Evolutionary conservation across 2,113 vertebrate genomes (phyloP), one percentile per base, ranked within the genome.

Genomic region (Piaya cayana): DNA sequence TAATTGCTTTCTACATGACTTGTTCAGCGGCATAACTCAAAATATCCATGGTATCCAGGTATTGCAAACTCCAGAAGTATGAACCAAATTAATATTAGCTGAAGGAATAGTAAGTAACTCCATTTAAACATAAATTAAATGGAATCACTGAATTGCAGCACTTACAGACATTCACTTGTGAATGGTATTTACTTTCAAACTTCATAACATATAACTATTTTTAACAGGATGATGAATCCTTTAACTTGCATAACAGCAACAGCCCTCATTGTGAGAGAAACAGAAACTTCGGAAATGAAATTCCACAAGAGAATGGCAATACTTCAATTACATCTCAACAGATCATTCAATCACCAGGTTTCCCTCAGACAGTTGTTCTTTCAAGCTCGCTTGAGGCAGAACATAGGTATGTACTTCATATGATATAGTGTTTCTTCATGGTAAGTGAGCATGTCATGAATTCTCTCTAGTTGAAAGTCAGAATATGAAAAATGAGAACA

Each of bases 341-440:
- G 76, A 85, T 97, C 47, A 95, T 97, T 77, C 95, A 59, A 12
- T 97, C 98, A 95, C 98, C 98, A 92, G 19, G 97, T 68, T 98
- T 98, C 52, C 96, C 98, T 88, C 98, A 97, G 84, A 88, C 97
- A 55, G 95, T 97, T 94, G 94, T 98, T 96, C 97, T 98, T 97
- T 98, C 98, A 74, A 98, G 98, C 91, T 98, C 98, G 19, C 98
- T 98, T 85, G 98, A 98, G 87, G 98, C 98, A 91, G 98, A 98
- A 72, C 98, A 98, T 92, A 98, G 98, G 98, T 98, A 89, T 80
- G 97, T 96, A 59, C 56, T 95, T 67, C 47, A 42, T 25, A 12
- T 69, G 71, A 75, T 37, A 49, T 2, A 16, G 15, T 50, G 13
- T 84, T 95, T 32, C 15, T 69, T 86, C 23, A 15, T 64, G 34